Evolutionary conservation across 2,888 invertebrate genomes (phyloP).

Genomic region (Lasioglossum pauxillum): DNA sequence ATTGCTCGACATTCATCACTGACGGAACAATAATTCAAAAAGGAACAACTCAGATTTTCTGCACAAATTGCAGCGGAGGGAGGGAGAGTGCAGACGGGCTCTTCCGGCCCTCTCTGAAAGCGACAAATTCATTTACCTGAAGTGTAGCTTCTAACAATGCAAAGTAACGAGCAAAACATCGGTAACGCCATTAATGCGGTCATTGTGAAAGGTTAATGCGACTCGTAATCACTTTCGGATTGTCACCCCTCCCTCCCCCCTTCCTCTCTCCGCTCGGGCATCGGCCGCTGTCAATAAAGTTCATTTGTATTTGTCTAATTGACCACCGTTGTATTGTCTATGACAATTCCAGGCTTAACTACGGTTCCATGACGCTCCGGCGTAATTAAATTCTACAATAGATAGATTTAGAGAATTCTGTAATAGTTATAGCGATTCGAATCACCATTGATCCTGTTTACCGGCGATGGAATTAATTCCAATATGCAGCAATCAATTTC

Average conservation of each 20-base stretch:
- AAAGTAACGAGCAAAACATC: conserved; percentile 64
- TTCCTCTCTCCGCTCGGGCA: background rate
- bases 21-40: background rate
- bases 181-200: conserved; percentile 63
- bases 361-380: conserved; percentile 45
- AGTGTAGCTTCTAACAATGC: conserved; percentile 48
- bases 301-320: conserved; percentile 69
- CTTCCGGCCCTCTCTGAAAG: conserved; percentile 20
- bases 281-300: conserved; percentile 62
- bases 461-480: background rate
- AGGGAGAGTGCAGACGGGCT: conserved; percentile 5
- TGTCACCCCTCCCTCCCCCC: conserved; percentile 38
- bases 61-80: background rate
- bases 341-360: conserved; percentile 53
- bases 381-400: conserved; percentile 25
- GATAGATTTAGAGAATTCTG: conserved; percentile 23
- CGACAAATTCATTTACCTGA: conserved; percentile 59
- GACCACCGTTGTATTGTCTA: conserved; percentile 59
- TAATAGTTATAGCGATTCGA: background rate
- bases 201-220: conserved; percentile 70
- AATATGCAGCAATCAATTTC: background rate
- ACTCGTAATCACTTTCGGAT: conserved; percentile 68
- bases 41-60: background rate
- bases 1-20: background rate
- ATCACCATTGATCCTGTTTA: conserved; percentile 16